phyloP scores from a whole-genome alignment of 2,113 vertebrate genomes.

The Ailuropoda melanoleuca region DNA sequence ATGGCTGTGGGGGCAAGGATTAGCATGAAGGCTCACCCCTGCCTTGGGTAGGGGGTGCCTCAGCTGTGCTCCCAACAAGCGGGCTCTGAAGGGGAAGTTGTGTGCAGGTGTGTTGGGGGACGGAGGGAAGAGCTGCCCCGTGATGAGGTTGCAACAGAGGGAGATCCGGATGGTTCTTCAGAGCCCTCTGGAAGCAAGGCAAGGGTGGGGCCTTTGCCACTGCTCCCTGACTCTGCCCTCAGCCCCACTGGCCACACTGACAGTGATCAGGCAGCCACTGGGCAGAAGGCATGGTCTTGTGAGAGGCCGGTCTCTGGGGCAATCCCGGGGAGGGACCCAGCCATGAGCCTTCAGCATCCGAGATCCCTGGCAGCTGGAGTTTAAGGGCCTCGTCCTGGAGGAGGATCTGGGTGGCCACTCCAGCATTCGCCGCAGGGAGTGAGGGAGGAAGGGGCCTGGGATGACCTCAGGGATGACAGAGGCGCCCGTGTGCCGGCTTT shows the following conservation, averaged over 20 bases:
- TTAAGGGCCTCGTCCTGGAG: neutral
- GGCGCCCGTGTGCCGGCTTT: rapidly evolving
- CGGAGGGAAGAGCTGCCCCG: too few species aligned
- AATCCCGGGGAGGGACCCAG: neutral
- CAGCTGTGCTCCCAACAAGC: neutral
- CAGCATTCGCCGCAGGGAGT: neutral
- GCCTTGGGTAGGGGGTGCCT: neutral
- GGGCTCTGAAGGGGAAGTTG: neutral
- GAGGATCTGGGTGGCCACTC: neutral
- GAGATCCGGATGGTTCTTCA: neutral
- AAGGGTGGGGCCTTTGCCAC: neutral
- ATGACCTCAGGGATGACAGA: neutral
- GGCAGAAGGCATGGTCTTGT: neutral
- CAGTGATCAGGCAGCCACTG: neutral
- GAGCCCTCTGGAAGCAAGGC: neutral
- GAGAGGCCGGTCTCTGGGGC: neutral
- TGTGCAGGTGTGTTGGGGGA: rapidly evolving
- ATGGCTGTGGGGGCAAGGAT: neutral
- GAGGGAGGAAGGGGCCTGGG: neutral
- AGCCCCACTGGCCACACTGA: neutral
- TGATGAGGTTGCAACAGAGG: neutral
- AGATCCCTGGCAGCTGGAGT: rapidly evolving
- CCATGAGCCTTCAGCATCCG: neutral
- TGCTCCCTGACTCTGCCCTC: neutral
- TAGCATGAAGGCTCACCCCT: neutral